phyloP scores from a whole-genome alignment of 2,888 invertebrate genomes.

The Tetanocera ferruginea region DNA sequence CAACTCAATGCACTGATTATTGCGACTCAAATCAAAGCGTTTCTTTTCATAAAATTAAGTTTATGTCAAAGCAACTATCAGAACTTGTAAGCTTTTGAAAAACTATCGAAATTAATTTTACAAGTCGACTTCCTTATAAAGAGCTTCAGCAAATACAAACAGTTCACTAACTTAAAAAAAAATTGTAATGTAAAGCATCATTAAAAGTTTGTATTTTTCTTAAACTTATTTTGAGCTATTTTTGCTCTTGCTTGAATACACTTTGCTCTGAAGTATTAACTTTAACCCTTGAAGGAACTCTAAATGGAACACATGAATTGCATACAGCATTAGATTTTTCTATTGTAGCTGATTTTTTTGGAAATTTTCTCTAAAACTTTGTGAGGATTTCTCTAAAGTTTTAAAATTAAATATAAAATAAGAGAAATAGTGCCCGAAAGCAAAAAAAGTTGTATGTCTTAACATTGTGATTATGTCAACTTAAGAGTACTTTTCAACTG shows the following conservation, averaged over 20 bases:
- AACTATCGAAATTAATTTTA: too few species aligned
- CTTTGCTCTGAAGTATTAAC: neutral
- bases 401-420: neutral
- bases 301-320: neutral
- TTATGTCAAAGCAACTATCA: too few species aligned
- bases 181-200: slow-evolving; percentile 18
- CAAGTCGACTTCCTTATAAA: too few species aligned
- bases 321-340: neutral
- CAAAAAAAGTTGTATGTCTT: neutral
- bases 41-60: too few species aligned
- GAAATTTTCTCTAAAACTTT: neutral
- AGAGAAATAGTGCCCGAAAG: neutral
- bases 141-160: neutral
- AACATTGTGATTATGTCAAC: slow-evolving; percentile 12
- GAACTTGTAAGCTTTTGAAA: too few species aligned
- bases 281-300: neutral
- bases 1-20: too few species aligned
- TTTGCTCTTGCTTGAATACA: too few species aligned
- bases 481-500: neutral
- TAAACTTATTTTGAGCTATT: neutral
- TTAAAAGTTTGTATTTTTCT: slow-evolving; percentile 12
- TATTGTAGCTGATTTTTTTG: neutral
- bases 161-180: neutral
- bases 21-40: too few species aligned
- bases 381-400: neutral